Conservation (phyloP, 2,113 vertebrate species). For the Cyprinodon tularosa region DNA sequence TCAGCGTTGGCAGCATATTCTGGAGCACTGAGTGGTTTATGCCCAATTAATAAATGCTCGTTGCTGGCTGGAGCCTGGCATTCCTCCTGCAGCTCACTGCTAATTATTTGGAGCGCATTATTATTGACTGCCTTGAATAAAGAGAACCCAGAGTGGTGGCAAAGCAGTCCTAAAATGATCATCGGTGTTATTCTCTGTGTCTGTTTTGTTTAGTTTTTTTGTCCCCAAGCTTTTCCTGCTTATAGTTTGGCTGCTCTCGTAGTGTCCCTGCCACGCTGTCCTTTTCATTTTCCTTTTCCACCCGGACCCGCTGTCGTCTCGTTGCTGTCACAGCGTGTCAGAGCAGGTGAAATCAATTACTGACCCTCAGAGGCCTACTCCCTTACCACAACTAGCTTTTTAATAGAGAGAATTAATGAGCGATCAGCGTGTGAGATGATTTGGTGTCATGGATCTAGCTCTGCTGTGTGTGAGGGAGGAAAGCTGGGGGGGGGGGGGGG, state of each 20-base stretch:
- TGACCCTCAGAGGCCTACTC: constrained; percentile 55
- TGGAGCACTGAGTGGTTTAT: constrained; percentile 56
- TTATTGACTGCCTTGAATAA: constrained; percentile 65
- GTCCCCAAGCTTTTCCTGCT: constrained; percentile 33
- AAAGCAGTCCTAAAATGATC: constrained; percentile 59
- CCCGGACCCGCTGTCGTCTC: constrained; percentile 30
- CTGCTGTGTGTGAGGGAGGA: constrained; percentile 39
- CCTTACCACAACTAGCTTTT: constrained; percentile 57
- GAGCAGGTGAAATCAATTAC: constrained; percentile 79
- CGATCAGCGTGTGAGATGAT: constrained; percentile 68
- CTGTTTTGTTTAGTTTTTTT: constrained; percentile 17
- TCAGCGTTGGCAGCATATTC: constrained; percentile 53
- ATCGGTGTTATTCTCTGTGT: constrained; percentile 34
- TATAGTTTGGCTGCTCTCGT: constrained; percentile 27
- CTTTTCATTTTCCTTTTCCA: constrained; percentile 47
- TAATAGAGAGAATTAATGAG: constrained; percentile 75
- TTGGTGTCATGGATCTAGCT: constrained; percentile 53
- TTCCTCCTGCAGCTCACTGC: constrained; percentile 61
- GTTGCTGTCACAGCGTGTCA: constrained; percentile 63
- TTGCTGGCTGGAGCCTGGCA: constrained; percentile 42
- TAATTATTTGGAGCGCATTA: constrained; percentile 70
- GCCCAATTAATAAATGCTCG: constrained; percentile 66
- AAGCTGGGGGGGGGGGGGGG: constrained; percentile 17
- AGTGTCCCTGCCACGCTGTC: constrained; percentile 24
- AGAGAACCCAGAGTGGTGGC: constrained; percentile 60